A percentile compares a stretch with the other conserved stretches of the same genome.
Conservation (phyloP, 2,888 invertebrate genomes). For the Cryptosula pallasiana region DNA sequence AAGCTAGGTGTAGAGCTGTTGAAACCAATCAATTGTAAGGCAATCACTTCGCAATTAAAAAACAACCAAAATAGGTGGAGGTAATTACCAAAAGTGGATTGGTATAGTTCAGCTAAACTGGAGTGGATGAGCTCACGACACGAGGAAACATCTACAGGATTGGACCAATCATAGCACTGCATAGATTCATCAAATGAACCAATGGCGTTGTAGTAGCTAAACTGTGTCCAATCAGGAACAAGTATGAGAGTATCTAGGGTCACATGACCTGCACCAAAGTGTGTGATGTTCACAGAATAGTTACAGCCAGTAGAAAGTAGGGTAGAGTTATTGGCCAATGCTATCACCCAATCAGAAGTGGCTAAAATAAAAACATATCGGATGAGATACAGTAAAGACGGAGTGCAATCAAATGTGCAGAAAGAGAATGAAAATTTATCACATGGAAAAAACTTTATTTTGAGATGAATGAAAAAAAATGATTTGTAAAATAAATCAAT, state of each 20-base stretch:
- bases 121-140: background rate
- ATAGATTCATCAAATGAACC: background rate
- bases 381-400: background rate
- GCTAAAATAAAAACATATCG: background rate
- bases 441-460: no score
- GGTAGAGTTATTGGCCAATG: background rate
- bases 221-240: conserved; percentile 13
- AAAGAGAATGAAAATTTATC: no score
- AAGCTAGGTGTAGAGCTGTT: no score
- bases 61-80: no score
- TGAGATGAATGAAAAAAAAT: no score
- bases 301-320: background rate
- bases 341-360: background rate
- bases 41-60: no score
- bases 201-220: background rate
- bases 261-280: background rate
- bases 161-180: conserved; percentile 13
- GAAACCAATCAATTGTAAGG: no score
- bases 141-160: background rate
- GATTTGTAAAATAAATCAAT: no score
- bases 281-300: background rate
- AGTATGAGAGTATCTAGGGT: background rate
- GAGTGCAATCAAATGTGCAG: no score
- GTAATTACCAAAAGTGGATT: no score
- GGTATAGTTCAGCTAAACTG: conserved; percentile 3